phyloP scores from a whole-genome alignment of 2,113 vertebrate species.

The Eptesicus fuscus region DNA sequence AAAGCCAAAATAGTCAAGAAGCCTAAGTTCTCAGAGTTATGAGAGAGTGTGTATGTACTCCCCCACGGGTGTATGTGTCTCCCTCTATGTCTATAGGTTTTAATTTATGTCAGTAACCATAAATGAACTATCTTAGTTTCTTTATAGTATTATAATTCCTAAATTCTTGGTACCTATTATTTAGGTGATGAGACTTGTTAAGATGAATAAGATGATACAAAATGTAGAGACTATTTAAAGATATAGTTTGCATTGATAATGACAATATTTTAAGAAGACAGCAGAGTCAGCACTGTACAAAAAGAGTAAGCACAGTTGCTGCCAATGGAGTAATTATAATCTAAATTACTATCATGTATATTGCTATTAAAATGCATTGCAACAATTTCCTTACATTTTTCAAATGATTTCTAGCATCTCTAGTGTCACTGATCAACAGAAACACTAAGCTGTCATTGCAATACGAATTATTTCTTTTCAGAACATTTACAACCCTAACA shows the following conservation, averaged over 20 bases:
- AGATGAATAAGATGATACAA: not conserved
- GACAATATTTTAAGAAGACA: slow-evolving; percentile 44
- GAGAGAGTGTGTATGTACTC: not conserved
- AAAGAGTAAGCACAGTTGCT: slow-evolving; percentile 36
- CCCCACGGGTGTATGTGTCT: accelerated
- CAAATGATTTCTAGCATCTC: slow-evolving; percentile 57
- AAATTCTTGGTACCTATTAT: not conserved
- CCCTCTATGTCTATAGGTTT: not conserved
- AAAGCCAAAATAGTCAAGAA: not conserved
- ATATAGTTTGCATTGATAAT: slow-evolving; percentile 20
- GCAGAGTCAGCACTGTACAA: slow-evolving; percentile 34
- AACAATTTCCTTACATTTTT: slow-evolving; percentile 54
- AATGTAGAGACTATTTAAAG: slow-evolving; percentile 22
- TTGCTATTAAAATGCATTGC: slow-evolving; percentile 50
- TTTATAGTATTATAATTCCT: not conserved
- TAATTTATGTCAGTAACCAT: not conserved
- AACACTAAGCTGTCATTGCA: slow-evolving; percentile 34
- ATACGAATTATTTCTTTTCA: slow-evolving; percentile 38
- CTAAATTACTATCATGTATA: slow-evolving; percentile 45
- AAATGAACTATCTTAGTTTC: not conserved
- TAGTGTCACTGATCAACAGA: slow-evolving; percentile 54
- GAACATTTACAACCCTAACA: slow-evolving; percentile 28
- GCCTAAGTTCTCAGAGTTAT: not conserved
- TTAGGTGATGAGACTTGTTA: not conserved
- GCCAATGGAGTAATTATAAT: slow-evolving; percentile 46